These are phyloP conservation scores for Atlantisia rogersi DNA, from an alignment of 2,113 vertebrate genomes.

Conservation along the genomic window DNA sequence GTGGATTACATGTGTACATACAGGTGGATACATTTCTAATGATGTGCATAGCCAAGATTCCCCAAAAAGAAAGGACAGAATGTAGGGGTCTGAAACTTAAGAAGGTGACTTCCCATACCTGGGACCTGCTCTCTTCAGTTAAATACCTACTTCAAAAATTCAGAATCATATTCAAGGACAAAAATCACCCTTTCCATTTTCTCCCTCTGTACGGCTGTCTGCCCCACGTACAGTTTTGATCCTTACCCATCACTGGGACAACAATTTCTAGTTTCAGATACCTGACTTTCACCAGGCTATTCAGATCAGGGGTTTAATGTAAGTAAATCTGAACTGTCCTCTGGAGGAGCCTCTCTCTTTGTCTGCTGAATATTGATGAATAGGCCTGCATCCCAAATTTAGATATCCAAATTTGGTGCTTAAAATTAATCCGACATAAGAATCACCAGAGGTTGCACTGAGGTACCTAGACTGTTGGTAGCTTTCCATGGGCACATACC, in stretches of 20 bases:
- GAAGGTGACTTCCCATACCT: accelerated
- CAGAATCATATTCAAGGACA: neutral
- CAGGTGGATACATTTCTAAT: neutral
- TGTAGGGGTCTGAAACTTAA: neutral
- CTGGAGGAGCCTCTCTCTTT: neutral
- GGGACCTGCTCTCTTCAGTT: neutral
- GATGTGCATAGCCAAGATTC: neutral
- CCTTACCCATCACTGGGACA: neutral
- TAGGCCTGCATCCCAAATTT: neutral
- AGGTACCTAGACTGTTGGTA: neutral
- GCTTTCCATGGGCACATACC: neutral
- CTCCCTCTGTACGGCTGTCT: neutral
- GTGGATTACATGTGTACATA: neutral
- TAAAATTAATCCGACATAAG: neutral
- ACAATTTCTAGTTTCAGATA: neutral
- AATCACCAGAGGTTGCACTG: neutral
- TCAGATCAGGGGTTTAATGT: neutral
- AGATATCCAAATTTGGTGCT: neutral
- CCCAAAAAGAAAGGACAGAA: neutral
- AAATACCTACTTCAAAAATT: neutral
- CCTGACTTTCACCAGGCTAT: neutral
- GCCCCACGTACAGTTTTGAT: neutral
- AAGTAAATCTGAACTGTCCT: neutral
- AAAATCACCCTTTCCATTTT: neutral
- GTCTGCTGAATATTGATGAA: neutral